Evolutionary conservation across 1,140 invertebrate genomes (phyloP), one percentile per base, ranked within the genome.

Genomic region (Caenorhabditis latens): DNA sequence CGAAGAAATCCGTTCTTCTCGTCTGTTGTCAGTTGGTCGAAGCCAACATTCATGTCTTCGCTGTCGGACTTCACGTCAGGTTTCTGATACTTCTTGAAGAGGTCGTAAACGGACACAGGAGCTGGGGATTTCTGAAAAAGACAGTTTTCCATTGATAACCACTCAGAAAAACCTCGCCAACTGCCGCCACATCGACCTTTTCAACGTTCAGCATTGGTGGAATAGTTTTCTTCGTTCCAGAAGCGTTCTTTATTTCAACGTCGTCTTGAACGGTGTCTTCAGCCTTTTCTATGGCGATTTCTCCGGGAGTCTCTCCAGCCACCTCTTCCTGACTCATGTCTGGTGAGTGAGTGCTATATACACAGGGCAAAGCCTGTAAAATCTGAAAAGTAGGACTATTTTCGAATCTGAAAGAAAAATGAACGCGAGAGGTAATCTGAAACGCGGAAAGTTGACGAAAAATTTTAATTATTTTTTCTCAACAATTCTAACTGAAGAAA

Each of bases 61-160:
- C 11, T 8, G 46, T 50, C n/a, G 5, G 19, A 0, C 53, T 50
- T 50, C 1, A 13, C 13, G 8, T 50, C 46, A 11, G 71, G 16
- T 14, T 79, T 79, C 9, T 79, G 46, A 11, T 79, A 79, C 9
- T 79, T 79, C 21, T 79, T 79, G 71, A 79, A 79, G n/a, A 79
- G 19, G 11, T 79, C 71, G 46, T 79, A 79, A 24, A 79, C 71
- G 13, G 71, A 21, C 4, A n/a, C 43, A 21, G 71, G 71, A 50
- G 71, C n/a, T 79, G 71, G 71, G 13, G 71, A 79, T 50, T 50
- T 79, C 71, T 79, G 46, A 43, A 79, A 79, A 79, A 11, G 61
- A 48, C 43, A 50, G 53, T 42, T 48, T 50, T 24, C 50, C 1
- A 24, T 3, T 16, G 7, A 46, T 19, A 32, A 71, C 19, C 43